Conservation (phyloP, 2,888 invertebrate genomes). For the Alcis repandata region DNA sequence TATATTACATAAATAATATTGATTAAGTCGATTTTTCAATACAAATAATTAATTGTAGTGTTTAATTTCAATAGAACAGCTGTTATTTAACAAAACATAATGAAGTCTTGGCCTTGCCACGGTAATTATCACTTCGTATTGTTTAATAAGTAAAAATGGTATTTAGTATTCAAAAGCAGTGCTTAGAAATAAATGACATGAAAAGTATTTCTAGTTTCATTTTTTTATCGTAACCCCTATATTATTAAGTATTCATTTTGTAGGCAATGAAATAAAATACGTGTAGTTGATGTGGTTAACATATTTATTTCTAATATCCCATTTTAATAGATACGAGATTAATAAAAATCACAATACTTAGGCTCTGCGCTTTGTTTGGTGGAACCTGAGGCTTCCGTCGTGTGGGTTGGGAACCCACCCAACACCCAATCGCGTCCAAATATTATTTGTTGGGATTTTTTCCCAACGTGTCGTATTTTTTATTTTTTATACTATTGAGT, state of each 20-base stretch:
- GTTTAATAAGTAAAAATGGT: constrained; percentile 70
- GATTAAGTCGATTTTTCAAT: background rate
- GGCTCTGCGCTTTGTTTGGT: no score
- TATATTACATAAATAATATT: background rate
- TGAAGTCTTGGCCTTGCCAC: constrained; percentile 68
- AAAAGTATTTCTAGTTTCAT: constrained; percentile 47
- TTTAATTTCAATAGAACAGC: background rate
- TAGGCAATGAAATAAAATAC: background rate
- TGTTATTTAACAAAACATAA: background rate
- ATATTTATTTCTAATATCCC: constrained; percentile 30
- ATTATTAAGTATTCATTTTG: background rate
- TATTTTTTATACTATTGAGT: no score
- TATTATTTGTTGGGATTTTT: no score
- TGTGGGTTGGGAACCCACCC: no score
- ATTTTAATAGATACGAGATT: constrained; percentile 22
- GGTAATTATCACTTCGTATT: constrained; percentile 72
- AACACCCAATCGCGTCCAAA: no score
- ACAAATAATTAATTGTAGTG: background rate
- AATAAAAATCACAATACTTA: constrained; percentile 25
- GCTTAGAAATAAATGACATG: constrained; percentile 80
- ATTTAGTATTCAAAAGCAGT: constrained; percentile 76
- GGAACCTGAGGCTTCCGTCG: no score
- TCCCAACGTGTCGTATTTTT: no score
- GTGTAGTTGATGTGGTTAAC: background rate
- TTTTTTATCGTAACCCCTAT: background rate